Percentiles rank a stretch among this genome's conserved stretches.
phyloP scores from a whole-genome alignment of 2,113 vertebrate genomes.

The Psittacula cyanocephala region DNA sequence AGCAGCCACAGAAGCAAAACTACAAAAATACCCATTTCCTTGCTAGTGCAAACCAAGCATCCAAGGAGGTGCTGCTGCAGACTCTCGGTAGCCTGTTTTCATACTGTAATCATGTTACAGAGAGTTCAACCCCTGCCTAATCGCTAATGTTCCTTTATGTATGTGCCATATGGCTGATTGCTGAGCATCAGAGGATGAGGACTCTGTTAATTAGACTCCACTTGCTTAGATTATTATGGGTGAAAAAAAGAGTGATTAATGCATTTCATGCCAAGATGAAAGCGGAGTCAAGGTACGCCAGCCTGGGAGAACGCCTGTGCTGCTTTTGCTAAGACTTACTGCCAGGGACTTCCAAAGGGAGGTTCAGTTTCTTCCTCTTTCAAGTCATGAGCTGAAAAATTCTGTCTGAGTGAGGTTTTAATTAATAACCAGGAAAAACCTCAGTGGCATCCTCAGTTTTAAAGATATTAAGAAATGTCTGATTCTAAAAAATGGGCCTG shows the following conservation, averaged over 20 bases:
- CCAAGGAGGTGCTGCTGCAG: background rate
- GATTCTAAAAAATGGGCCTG: background rate
- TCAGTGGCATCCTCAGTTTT: background rate
- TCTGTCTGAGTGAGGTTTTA: constrained; percentile 4
- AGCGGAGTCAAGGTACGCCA: background rate
- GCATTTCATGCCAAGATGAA: constrained; percentile 22
- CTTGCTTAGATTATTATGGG: background rate
- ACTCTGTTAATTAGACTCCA: background rate
- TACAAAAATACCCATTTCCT: background rate
- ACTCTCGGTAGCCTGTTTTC: constrained; percentile 7
- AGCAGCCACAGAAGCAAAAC: background rate
- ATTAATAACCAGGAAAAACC: background rate
- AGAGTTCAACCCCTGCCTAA: background rate
- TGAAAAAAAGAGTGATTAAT: background rate
- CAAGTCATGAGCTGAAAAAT: constrained; percentile 1
- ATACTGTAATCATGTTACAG: background rate
- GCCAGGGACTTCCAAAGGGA: background rate
- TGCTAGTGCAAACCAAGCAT: background rate
- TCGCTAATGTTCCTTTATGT: background rate
- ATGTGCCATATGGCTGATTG: background rate
- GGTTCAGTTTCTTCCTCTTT: background rate
- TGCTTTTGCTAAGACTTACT: background rate
- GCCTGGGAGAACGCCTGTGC: background rate
- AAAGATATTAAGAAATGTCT: background rate
- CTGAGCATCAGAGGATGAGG: background rate